Base-by-base conservation (phyloP, 2,888 invertebrate species). In the Drosophila demipolita region DNA sequence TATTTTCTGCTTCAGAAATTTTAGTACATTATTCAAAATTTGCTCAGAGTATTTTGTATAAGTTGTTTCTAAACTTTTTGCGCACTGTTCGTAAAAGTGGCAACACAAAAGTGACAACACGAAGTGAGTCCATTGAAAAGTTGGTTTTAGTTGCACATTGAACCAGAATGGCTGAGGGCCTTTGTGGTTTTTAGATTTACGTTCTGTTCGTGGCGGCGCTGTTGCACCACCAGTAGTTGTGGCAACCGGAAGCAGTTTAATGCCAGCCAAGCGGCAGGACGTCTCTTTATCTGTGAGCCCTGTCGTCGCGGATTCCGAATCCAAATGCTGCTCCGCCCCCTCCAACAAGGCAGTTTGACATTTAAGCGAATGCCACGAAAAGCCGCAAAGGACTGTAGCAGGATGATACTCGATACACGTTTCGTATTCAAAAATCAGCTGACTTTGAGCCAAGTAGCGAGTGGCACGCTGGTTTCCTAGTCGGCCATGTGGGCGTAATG, bases 231-330 rank as follows among this genome's bases (percentile, higher is more conserved):
- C n/a, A 17, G 20, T 17, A 29, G 23, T 23, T 40, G 62, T 26
- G 55, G 55, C 66, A 75, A 62, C 63, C 78, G 64, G 84, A 80
- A 87, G 75, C 85, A 79, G 86, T 64, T 77, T 80, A 74, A 82
- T 79, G 83, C 63, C 83, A 79, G 36, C 64, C 62, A 54, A 83
- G 87, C 89, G 75, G 66, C 75, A 78, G 87, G 82, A 63, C 69
- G 70, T 68, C 83, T 80, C 86, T 85, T 86, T 89, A 83, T 88
- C 86, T 73, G 80, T 73, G 80, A 69, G 59, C 71, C 45, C 88
- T 80, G 77, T 79, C 79, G 71, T 62, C 67, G 74, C 15, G 66
- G 66, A 38, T 29, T 11, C 57, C 53, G 57, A 85, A 57, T 62
- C 57, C 54, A 59, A 85, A 57, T 62, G 66, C 53, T 63, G 33